phyloP scores from a whole-genome alignment of 2,113 vertebrate genomes.

The Dryoscopus gambensis region DNA sequence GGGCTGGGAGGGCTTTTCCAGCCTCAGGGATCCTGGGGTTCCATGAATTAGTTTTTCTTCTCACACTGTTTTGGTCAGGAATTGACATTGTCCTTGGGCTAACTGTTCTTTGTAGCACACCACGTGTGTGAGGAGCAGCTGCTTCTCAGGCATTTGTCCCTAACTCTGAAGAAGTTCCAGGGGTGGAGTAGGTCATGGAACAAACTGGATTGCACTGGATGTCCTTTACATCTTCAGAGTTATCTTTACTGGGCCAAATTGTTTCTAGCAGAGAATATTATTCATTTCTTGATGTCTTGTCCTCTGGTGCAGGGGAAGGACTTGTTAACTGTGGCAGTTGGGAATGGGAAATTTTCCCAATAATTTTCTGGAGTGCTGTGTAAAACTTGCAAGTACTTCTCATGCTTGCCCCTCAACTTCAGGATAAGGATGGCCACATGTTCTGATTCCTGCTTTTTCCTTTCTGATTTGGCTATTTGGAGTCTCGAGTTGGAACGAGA shows the following conservation, averaged over 20 bases:
- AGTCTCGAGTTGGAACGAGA: neutral
- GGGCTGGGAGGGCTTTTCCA: neutral
- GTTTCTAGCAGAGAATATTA: neutral
- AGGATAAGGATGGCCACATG: neutral
- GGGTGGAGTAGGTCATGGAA: neutral
- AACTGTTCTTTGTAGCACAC: neutral
- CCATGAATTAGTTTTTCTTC: neutral
- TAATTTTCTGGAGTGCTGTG: neutral
- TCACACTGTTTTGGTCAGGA: neutral
- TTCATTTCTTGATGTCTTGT: neutral
- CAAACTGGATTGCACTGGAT: neutral
- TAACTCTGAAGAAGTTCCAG: neutral
- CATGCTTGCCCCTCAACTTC: neutral
- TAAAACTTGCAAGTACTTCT: neutral
- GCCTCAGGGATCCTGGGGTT: rapidly evolving
- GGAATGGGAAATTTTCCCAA: neutral
- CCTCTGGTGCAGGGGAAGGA: neutral
- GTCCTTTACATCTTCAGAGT: neutral
- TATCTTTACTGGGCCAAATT: neutral
- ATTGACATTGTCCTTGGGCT: neutral
- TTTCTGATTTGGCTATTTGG: neutral
- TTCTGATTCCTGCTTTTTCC: neutral
- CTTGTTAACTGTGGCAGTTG: neutral
- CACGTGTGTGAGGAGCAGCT: neutral
- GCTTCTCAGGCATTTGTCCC: neutral